Conservation (phyloP, 2,888 invertebrate species). For the Caenorhabditis sp. region DNA sequence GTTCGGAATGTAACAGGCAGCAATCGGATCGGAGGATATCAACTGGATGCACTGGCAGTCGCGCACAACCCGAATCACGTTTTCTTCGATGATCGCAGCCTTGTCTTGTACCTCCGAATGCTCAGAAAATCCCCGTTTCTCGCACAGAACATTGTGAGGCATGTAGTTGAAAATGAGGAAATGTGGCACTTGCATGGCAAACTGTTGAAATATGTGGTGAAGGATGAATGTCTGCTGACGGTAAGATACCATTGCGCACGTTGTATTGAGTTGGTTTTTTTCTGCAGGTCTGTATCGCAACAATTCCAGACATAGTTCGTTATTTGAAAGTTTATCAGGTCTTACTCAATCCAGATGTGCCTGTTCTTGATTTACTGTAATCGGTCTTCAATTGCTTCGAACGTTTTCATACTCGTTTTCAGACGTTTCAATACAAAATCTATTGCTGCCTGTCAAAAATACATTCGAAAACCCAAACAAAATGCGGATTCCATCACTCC, state of each 20-base stretch:
- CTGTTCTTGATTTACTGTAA: neutral
- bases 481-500: neutral
- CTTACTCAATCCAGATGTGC: neutral
- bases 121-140: slow-evolving; percentile 32
- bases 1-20: neutral
- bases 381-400: no score
- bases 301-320: slow-evolving; percentile 26
- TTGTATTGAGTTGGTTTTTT: neutral
- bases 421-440: slow-evolving; percentile 4
- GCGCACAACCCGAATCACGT: slow-evolving; percentile 7
- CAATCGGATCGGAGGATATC: neutral
- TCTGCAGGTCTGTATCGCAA: slow-evolving; percentile 36
- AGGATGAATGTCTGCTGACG: slow-evolving; percentile 9
- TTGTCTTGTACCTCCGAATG: slow-evolving; percentile 1
- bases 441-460: slow-evolving; percentile 14
- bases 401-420: no score
- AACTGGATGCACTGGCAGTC: slow-evolving; percentile 11
- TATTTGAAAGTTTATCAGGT: slow-evolving; percentile 28
- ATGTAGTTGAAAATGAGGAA: neutral
- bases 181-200: slow-evolving; percentile 19
- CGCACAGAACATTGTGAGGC: slow-evolving; percentile 40
- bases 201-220: slow-evolving; percentile 14
- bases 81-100: slow-evolving; percentile 9
- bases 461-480: slow-evolving; percentile 7
- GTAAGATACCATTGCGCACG: neutral